Conservation (phyloP, 2,113 vertebrate genomes). For the Epinephelus lanceolatus region DNA sequence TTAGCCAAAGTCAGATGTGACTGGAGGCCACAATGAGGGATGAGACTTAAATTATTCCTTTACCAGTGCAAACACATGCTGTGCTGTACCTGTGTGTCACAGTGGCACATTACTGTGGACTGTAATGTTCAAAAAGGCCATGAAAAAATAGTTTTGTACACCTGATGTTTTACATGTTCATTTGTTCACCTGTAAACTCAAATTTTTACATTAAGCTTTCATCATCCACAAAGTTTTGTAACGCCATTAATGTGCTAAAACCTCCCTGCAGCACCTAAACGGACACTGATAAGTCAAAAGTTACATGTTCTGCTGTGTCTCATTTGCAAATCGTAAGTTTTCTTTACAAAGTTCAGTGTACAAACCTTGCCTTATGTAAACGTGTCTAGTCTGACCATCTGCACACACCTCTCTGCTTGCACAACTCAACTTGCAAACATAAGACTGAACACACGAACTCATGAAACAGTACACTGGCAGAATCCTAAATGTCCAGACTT, state of each 20-base stretch:
- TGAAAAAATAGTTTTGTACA: neutral
- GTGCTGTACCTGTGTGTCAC: neutral
- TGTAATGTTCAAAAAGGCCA: neutral
- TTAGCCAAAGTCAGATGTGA: slow-evolving; percentile 69
- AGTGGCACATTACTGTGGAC: too few species aligned
- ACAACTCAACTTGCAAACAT: slow-evolving; percentile 2
- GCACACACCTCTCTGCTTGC: neutral
- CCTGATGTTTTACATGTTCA: neutral
- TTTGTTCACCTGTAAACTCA: slow-evolving; percentile 5
- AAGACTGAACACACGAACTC: neutral
- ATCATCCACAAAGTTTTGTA: neutral
- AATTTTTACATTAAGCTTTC: neutral
- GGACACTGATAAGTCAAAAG: neutral
- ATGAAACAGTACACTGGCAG: neutral
- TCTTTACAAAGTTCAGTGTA: neutral
- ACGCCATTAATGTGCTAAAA: neutral
- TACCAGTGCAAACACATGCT: slow-evolving; percentile 19
- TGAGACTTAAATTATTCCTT: slow-evolving; percentile 26
- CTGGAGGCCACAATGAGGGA: slow-evolving; percentile 52
- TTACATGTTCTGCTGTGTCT: neutral
- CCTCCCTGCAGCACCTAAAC: neutral
- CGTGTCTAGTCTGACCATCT: neutral
- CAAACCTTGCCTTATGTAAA: slow-evolving; percentile 4
- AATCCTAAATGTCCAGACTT: slow-evolving; percentile 1
- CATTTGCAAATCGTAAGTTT: neutral